These are phyloP conservation scores for Lithobates sylvaticus DNA, from an alignment of 2,797 vertebrate genomes.

Conservation along the genomic window DNA sequence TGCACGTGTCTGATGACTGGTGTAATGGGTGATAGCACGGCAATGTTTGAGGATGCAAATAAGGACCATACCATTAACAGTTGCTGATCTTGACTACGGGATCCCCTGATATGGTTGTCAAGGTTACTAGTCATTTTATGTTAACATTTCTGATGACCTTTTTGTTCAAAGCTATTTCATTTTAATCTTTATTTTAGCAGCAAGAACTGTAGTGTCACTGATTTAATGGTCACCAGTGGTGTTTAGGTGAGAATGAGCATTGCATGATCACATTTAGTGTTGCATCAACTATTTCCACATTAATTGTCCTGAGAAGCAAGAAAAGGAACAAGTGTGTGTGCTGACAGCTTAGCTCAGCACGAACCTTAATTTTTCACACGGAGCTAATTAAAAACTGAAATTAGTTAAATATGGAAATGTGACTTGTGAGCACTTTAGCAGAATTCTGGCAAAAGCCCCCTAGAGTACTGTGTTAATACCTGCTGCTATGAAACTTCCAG, in stretches of 20 bases:
- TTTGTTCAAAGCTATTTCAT: conserved; percentile 59
- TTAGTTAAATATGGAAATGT: conserved; percentile 89
- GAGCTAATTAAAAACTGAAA: conserved; percentile 89
- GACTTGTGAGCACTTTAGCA: conserved; percentile 85
- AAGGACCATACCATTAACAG: not conserved
- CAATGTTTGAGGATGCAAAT: conserved; percentile 19
- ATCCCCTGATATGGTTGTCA: conserved; percentile 7
- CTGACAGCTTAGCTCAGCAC: conserved; percentile 84
- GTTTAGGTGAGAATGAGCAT: conserved; percentile 65
- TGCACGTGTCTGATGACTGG: not conserved
- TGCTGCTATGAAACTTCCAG: conserved; percentile 83
- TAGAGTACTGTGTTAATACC: conserved; percentile 80
- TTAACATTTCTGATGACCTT: conserved; percentile 52
- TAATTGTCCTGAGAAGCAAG: conserved; percentile 84
- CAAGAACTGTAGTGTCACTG: conserved; percentile 57
- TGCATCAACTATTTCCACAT: conserved; percentile 72
- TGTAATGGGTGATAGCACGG: not conserved
- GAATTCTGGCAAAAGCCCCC: conserved; percentile 84
- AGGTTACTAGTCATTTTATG: conserved; percentile 53
- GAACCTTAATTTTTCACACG: conserved; percentile 86
- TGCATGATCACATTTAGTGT: conserved; percentile 72
- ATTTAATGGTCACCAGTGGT: conserved; percentile 64
- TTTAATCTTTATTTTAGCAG: conserved; percentile 64
- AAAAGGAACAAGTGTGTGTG: conserved; percentile 81
- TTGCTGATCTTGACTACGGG: not conserved